Base-by-base conservation (phyloP, 1,140 invertebrate genomes). In the Octopus bimaculoides region DNA sequence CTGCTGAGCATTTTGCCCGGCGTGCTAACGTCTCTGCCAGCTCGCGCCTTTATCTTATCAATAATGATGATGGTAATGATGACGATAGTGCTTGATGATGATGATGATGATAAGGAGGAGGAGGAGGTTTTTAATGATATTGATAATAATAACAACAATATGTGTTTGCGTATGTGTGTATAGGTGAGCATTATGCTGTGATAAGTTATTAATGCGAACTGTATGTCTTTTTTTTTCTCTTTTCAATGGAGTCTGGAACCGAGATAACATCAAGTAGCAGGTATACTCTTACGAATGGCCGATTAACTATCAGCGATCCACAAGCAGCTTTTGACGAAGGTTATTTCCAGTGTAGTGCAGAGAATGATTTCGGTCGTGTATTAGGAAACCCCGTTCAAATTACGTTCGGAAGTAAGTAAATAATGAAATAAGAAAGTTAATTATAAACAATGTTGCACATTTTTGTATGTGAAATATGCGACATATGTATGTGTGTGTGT, bases 341-440 rank as follows among this genome's bases (percentile, higher is more conserved):
- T 7, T 53, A 79, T 8, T 86, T 84, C 74, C 84, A 86, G 78
- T 86, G 85, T 77, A 71, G 54, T 41, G 85, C 82, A 4, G 71
- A 73, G 17, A 86, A 86, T 77, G 8, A 78, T 52, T 79, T 78
- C 61, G 85, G 85, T 6, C 66, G 69, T 3, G 81, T 83, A 12
- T 54, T 85, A 10, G 84, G 85, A 76, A 54, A 54, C 10, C 78
- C 81, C 10, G 82, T 79, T 1, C 75, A 79, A 10, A 77, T 86
- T 10, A 82, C 83, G 6, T 86, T 86, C 84, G 85, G 84, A 78
- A 79, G 84, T 85, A 82, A 80, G 83, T 80, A 1, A 41, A 41
- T 41, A 0, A 41, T 41, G 26, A 41, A 41, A 41, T 41, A 41
- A 73, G n/a, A 20, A 20, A 12, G n/a, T 73, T 12, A 12, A 73